Evolutionary conservation across 2,888 invertebrate species (phyloP).

Genomic region (Tupiocoris notatus): DNA sequence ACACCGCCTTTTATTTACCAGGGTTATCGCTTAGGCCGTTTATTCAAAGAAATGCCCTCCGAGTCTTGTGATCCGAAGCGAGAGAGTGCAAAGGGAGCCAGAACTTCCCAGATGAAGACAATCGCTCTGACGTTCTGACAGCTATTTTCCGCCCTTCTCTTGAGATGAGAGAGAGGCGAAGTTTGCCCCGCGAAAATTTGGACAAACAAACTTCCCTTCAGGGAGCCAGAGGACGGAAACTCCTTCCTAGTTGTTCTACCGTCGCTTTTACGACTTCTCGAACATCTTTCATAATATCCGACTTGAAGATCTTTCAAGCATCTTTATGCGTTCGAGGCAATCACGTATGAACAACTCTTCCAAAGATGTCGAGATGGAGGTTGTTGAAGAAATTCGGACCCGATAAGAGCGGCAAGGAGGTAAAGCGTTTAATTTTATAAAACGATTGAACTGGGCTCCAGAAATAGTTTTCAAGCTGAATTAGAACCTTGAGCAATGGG

Average conservation of each 20-base stretch:
- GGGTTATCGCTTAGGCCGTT: background rate
- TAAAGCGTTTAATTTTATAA: too few species aligned
- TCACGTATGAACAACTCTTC: background rate
- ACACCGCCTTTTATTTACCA: background rate
- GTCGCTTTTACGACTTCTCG: background rate
- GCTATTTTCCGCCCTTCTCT: background rate
- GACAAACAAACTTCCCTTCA: background rate
- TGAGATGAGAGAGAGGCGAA: background rate
- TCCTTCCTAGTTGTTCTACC: background rate
- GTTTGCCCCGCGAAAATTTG: background rate
- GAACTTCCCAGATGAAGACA: background rate
- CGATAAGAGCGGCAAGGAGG: background rate
- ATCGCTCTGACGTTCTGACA: background rate
- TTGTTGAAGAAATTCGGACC: background rate
- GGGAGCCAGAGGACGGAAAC: background rate
- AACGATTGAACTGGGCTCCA: too few species aligned
- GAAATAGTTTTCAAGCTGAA: too few species aligned
- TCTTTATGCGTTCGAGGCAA: background rate
- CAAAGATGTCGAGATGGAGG: background rate
- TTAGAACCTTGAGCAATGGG: too few species aligned
- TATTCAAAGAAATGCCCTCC: background rate
- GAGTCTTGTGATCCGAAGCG: background rate
- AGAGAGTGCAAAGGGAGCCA: background rate
- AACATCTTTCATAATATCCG: background rate
- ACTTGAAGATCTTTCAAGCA: background rate